phyloP scores from a whole-genome alignment of 2,888 invertebrate species.

The Notocelia uddmanniana region DNA sequence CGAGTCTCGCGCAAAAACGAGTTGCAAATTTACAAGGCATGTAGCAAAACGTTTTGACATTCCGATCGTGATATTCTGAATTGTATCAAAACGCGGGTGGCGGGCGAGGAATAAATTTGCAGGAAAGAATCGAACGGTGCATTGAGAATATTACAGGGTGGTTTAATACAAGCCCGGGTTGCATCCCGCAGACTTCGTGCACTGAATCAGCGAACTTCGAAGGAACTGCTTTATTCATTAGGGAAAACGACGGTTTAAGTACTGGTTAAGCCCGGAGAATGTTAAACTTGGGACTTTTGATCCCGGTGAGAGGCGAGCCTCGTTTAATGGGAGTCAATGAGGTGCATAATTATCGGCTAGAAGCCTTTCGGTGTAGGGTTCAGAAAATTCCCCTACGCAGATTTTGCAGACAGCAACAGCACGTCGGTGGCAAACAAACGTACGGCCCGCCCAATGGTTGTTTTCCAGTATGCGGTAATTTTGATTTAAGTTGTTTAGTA shows the following conservation, averaged over 20 bases:
- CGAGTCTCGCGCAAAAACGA: conserved; percentile 30
- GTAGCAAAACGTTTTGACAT: conserved; percentile 46
- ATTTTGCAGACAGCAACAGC: too few species aligned
- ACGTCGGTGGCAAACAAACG: too few species aligned
- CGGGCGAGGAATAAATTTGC: conserved; percentile 51
- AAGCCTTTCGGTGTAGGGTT: conserved; percentile 14
- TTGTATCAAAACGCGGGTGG: conserved; percentile 54
- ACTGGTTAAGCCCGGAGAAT: conserved; percentile 37
- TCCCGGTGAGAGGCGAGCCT: conserved; percentile 24
- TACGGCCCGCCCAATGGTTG: too few species aligned
- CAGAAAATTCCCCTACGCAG: not conserved
- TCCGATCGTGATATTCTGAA: conserved; percentile 49
- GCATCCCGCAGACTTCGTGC: conserved; percentile 46
- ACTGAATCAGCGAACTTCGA: conserved; percentile 45
- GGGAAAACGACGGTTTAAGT: conserved; percentile 40
- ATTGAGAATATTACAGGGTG: conserved; percentile 47
- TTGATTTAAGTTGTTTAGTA: too few species aligned
- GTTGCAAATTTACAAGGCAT: conserved; percentile 37
- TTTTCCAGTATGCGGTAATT: too few species aligned
- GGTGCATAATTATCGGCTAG: conserved; percentile 40
- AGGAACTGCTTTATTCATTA: conserved; percentile 46
- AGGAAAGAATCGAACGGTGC: conserved; percentile 49
- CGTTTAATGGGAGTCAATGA: conserved; percentile 39
- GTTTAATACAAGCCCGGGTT: conserved; percentile 32
- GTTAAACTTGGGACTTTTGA: conserved; percentile 44